Evolutionary conservation across 2,888 invertebrate species (phyloP).

Genomic region (Anthophora plumipes): DNA sequence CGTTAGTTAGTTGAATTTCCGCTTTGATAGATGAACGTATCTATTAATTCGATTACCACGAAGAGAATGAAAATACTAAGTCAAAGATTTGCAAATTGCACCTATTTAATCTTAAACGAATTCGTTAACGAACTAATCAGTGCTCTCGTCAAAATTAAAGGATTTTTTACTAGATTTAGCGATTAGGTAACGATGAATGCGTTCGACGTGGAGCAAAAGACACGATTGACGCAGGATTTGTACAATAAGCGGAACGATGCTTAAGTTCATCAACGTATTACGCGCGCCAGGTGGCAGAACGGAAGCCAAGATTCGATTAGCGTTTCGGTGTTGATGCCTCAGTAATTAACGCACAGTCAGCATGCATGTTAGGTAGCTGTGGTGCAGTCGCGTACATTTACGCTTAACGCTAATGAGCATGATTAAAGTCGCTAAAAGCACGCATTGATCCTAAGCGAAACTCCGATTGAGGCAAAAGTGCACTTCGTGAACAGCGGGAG

Average conservation of each 20-base stretch:
- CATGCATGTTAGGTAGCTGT: background rate
- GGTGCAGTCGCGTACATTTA: slow-evolving; percentile 8
- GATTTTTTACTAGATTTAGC: background rate
- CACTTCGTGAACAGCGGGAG: background rate
- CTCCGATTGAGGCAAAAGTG: background rate
- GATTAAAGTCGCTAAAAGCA: slow-evolving; percentile 38
- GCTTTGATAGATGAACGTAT: too few species aligned
- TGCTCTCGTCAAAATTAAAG: background rate
- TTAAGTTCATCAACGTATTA: slow-evolving; percentile 67
- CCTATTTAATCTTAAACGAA: background rate
- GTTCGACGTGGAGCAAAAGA: background rate
- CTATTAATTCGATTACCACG: too few species aligned
- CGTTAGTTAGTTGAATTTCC: too few species aligned
- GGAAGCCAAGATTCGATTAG: slow-evolving; percentile 65
- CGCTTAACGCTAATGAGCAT: slow-evolving; percentile 9
- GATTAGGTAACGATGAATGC: background rate
- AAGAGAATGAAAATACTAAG: too few species aligned
- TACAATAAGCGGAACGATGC: slow-evolving; percentile 40
- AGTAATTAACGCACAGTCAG: slow-evolving; percentile 56
- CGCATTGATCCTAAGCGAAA: background rate
- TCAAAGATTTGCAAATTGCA: background rate
- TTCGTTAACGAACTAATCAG: background rate
- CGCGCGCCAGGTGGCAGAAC: slow-evolving; percentile 40
- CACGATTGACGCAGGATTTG: slow-evolving; percentile 4
- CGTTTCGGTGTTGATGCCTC: slow-evolving; percentile 60